phyloP scores from a whole-genome alignment of 2,113 vertebrate genomes.

The Acrocephalus arundinaceus region DNA sequence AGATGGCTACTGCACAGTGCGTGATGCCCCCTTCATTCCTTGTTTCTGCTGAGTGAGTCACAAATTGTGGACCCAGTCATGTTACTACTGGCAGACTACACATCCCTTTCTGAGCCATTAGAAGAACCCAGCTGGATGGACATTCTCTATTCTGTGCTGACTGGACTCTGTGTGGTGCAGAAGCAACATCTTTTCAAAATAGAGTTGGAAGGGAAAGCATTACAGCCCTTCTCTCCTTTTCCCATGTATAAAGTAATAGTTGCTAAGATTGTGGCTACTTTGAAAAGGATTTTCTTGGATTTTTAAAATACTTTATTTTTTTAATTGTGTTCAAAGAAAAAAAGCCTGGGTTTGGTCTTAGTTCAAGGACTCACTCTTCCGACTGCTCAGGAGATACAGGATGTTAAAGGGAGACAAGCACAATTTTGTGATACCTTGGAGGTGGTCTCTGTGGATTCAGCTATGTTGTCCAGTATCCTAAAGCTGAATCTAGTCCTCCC shows the following conservation, averaged over 20 bases:
- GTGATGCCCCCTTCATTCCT: not conserved
- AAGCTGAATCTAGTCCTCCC: not conserved
- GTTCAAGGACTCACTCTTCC: not conserved
- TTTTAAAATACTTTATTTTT: not conserved
- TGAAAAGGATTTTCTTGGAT: not conserved
- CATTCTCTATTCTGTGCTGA: not conserved
- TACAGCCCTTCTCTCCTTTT: not conserved
- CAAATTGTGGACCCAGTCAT: not conserved
- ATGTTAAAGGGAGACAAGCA: not conserved
- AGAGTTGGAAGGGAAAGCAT: not conserved
- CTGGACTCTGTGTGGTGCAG: not conserved
- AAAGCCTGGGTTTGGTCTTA: not conserved
- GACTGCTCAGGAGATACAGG: not conserved
- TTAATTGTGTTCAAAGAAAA: fast-evolving
- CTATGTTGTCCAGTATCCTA: not conserved
- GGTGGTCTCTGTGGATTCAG: not conserved
- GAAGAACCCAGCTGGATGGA: not conserved
- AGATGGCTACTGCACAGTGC: not conserved
- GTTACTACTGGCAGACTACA: not conserved
- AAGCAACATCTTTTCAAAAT: not conserved
- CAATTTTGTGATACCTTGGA: not conserved
- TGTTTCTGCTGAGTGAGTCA: not conserved
- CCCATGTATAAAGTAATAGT: not conserved
- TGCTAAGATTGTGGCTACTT: not conserved
- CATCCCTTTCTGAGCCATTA: not conserved